Base-by-base conservation (phyloP, 2,888 invertebrate species). In the Ophioninae sp. region DNA sequence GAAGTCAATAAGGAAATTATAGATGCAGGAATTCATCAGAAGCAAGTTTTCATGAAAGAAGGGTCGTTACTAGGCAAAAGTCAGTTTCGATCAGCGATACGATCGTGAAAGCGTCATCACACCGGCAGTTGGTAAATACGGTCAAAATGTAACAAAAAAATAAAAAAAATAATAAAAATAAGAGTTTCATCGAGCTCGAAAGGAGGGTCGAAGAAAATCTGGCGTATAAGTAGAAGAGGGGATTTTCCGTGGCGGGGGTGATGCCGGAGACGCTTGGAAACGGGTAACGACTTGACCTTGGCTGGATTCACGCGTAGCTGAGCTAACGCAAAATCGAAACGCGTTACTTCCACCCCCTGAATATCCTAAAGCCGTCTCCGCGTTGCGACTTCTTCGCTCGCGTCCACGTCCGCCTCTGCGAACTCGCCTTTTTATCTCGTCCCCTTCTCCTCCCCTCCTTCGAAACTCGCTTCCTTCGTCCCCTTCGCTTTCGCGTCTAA, bases 291-390 rank as follows among this genome's bases (percentile, higher is more conserved):
- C 93, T 93, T 93, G 93, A 93, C 93, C 93, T 93, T 93, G 93
- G 93, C 91, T 92, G 91, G 92, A 91, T 93, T 93, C 92, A 93
- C 93, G 93, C 93, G 93, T 93, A 92, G 92, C 91, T 93, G 93
- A 90, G 89, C 93, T 93, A 93, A 93, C 91, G 92, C 90, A 93
- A 93, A 93, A 93, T 93, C 93, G 93, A 93, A 93, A 91, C 92
- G 91, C 90, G 93, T 93, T 93, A 93, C 92, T 93, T 93, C 93
- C 93, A 92, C 91, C 88, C 90, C 91, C 88, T 92, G 92, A 90
- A 91, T 93, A 91, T 90, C 91, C 92, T 91, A 92, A 92, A 93
- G 92, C 92, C 89, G 88, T 88, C 89, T 91, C 91, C 91, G 90
- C 91, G 91, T 90, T 90, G 89, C 86, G 85, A 87, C 86, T 85